Evolutionary conservation across 2,797 vertebrate species (phyloP).

Genomic region (Pteronotus mesoamericanus): DNA sequence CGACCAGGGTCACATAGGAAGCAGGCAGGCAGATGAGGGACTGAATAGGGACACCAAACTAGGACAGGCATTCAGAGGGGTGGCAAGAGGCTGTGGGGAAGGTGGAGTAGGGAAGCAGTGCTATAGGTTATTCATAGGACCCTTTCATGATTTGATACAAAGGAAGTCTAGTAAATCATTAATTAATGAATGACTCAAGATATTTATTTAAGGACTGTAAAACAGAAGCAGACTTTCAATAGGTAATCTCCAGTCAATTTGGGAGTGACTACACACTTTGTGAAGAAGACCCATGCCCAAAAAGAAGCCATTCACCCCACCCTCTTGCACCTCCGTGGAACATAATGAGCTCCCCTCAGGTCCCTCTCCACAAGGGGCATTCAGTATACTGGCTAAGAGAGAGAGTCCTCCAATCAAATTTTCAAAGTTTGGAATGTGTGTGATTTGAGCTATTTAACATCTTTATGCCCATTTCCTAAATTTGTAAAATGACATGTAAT

Average conservation of each 20-base stretch:
- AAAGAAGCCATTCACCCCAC: neutral
- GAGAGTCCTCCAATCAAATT: neutral
- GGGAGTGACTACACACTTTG: neutral
- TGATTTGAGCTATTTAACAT: neutral
- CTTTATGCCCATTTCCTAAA: neutral
- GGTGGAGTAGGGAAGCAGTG: neutral
- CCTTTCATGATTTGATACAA: neutral
- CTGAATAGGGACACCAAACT: neutral
- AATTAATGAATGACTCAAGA: neutral
- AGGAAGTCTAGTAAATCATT: neutral
- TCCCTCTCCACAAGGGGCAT: neutral
- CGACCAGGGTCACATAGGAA: neutral
- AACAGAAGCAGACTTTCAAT: neutral
- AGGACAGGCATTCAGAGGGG: neutral
- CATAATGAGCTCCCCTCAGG: neutral
- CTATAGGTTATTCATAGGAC: neutral
- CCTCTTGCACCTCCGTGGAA: neutral
- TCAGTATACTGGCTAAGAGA: neutral
- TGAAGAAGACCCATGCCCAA: neutral
- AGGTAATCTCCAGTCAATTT: too few relatives aligned
- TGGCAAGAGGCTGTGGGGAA: too few relatives aligned
- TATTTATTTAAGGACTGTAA: neutral
- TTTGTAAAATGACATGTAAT: neutral
- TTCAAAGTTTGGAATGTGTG: neutral
- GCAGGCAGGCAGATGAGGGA: neutral